Conservation (phyloP, 2,113 vertebrate genomes). For the Myrmecobius fasciatus region DNA sequence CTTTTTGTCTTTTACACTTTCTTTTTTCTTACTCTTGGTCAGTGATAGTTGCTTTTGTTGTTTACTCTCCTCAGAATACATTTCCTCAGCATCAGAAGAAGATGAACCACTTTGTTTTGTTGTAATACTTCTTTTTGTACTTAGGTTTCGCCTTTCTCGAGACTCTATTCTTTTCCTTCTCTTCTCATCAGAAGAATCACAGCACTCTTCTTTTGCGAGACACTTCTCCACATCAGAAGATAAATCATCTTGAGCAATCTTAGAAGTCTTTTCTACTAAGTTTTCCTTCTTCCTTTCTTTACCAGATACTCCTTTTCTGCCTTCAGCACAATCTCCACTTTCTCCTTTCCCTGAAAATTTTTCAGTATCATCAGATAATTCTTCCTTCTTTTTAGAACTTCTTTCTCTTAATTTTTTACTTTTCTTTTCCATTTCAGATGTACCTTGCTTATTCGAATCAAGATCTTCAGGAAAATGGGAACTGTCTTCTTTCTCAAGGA, state of each 20-base stretch:
- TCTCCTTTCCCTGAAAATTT: conserved; percentile 74
- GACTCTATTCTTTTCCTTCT: conserved; percentile 70
- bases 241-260: conserved; percentile 71
- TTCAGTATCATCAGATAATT: conserved; percentile 78
- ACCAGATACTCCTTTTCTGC: conserved; percentile 59
- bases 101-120: conserved; percentile 77
- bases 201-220: conserved; percentile 77
- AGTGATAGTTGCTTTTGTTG: conserved; percentile 77
- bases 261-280: conserved; percentile 76
- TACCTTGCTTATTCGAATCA: conserved; percentile 63
- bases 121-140: conserved; percentile 82
- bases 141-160: conserved; percentile 83
- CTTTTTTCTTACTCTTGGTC: conserved; percentile 77
- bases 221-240: conserved; percentile 84
- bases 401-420: conserved; percentile 78
- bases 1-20: conserved; percentile 80
- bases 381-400: conserved; percentile 64
- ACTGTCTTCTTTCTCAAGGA: conserved; percentile 75
- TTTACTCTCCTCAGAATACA: conserved; percentile 81
- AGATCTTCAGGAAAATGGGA: conserved; percentile 59
- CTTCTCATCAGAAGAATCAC: conserved; percentile 66
- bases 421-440: conserved; percentile 69
- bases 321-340: conserved; percentile 80
- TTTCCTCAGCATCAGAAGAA: conserved; percentile 84
- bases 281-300: conserved; percentile 75